These are phyloP conservation scores for Oreochromis niloticus DNA, from an alignment of 2,113 vertebrate genomes.

Conservation along the genomic window DNA sequence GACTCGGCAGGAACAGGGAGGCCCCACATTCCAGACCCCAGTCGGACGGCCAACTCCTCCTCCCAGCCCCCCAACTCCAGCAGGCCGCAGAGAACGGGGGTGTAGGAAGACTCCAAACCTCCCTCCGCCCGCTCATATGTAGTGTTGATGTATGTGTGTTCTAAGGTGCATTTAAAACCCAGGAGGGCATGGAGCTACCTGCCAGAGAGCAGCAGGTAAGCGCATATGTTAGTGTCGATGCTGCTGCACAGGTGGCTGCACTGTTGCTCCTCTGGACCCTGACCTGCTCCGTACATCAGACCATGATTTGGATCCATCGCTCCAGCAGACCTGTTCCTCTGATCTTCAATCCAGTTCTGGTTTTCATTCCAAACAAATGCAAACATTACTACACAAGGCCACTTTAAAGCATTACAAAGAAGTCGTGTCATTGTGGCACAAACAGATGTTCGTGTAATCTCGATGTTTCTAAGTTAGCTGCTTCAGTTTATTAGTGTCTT, in stretches of 20 bases:
- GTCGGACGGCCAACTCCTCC: no score
- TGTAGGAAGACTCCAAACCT: no score
- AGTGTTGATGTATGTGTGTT: no score
- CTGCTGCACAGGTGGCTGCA: neutral
- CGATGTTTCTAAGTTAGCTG: neutral
- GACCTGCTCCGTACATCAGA: neutral
- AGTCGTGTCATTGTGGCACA: neutral
- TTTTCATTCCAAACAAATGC: neutral
- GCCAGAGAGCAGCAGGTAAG: no score
- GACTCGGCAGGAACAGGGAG: no score
- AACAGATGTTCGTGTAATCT: neutral
- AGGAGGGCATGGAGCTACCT: no score
- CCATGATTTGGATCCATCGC: neutral
- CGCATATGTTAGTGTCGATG: fast-evolving
- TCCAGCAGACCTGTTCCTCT: neutral
- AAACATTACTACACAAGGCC: neutral
- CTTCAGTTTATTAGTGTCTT: neutral
- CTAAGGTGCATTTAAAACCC: no score
- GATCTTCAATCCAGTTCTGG: neutral
- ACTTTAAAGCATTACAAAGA: neutral
- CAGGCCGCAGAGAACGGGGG: no score
- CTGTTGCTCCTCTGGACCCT: neutral
- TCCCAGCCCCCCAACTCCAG: no score
- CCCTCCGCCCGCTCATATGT: no score
- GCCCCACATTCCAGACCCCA: no score